A percentile compares a stretch with the other conserved stretches of the same genome.
Evolutionary conservation across 2,113 vertebrate species (phyloP).

Genomic region (Oreamnos americanus): DNA sequence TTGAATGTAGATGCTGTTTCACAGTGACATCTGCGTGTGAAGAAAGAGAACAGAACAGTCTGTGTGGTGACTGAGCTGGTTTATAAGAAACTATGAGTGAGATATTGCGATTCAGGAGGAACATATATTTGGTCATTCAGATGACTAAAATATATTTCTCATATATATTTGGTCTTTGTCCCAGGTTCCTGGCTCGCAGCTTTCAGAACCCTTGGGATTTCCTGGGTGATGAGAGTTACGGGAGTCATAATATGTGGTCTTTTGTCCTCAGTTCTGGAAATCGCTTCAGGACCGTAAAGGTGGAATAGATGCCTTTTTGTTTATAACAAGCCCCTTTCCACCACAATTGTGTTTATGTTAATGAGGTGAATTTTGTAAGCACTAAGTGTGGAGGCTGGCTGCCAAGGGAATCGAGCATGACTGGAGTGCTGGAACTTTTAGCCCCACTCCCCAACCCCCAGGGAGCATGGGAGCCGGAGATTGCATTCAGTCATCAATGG

Average conservation of each 20-base stretch:
- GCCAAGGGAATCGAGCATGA: not conserved
- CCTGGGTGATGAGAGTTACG: not conserved
- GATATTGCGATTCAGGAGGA: not conserved
- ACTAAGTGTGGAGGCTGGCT: not conserved
- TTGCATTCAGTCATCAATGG: not conserved
- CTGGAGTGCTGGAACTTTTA: not conserved
- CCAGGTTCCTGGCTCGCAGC: not conserved
- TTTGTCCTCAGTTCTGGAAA: not conserved
- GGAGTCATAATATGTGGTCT: not conserved
- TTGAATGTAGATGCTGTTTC: not conserved
- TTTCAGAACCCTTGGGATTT: not conserved
- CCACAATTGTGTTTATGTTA: not conserved
- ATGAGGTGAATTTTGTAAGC: not conserved
- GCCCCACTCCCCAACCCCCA: accelerated
- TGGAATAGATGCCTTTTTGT: not conserved
- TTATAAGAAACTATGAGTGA: not conserved
- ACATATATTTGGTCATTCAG: not conserved
- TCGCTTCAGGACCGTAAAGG: not conserved
- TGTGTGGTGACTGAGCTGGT: not conserved
- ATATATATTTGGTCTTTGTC: not conserved
- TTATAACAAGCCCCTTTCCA: not conserved
- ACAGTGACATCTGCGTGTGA: not conserved
- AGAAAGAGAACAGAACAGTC: not conserved
- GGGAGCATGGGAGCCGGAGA: not conserved
- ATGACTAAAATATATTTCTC: not conserved